These are phyloP conservation scores for Lapara coniferarum DNA, from an alignment of 2,888 invertebrate species.

Conservation along the genomic window DNA sequence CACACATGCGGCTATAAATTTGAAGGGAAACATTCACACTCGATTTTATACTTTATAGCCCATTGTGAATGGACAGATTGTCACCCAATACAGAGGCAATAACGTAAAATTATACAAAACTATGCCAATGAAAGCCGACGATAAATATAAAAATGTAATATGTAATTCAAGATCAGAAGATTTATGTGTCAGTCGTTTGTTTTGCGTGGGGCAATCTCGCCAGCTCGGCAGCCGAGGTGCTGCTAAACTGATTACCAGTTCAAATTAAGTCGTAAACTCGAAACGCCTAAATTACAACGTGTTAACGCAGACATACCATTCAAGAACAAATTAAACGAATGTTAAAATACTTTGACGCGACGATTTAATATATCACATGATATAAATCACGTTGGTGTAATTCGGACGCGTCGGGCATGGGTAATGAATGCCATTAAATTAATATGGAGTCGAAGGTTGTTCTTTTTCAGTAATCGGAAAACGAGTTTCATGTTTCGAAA, in stretches of 20 bases:
- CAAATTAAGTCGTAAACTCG: slow-evolving; percentile 81
- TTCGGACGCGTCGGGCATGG: background rate
- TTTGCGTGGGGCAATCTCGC: slow-evolving; percentile 69
- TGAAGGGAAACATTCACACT: too few relatives aligned
- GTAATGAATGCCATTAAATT: slow-evolving; percentile 14
- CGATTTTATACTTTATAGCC: too few relatives aligned
- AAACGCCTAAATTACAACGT: slow-evolving; percentile 73
- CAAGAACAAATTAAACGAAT: slow-evolving; percentile 46
- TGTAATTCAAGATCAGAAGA: slow-evolving; percentile 63
- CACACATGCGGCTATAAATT: too few relatives aligned
- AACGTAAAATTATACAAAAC: slow-evolving; percentile 31
- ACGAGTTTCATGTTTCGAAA: background rate
- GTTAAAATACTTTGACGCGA: slow-evolving; percentile 42
- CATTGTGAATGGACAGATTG: too few relatives aligned
- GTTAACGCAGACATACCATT: slow-evolving; percentile 66
- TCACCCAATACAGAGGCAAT: background rate
- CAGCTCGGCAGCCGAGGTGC: slow-evolving; percentile 49
- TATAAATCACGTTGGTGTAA: slow-evolving; percentile 17
- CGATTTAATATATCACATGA: slow-evolving; percentile 13
- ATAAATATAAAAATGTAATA: slow-evolving; percentile 58
- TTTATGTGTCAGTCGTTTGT: slow-evolving; percentile 71
- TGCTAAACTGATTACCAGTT: slow-evolving; percentile 79
- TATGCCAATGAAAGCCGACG: slow-evolving; percentile 48
- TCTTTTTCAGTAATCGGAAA: background rate
- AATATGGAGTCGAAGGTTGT: background rate